Conservation (phyloP, 2,888 invertebrate genomes). For the Brenthis daphne region DNA sequence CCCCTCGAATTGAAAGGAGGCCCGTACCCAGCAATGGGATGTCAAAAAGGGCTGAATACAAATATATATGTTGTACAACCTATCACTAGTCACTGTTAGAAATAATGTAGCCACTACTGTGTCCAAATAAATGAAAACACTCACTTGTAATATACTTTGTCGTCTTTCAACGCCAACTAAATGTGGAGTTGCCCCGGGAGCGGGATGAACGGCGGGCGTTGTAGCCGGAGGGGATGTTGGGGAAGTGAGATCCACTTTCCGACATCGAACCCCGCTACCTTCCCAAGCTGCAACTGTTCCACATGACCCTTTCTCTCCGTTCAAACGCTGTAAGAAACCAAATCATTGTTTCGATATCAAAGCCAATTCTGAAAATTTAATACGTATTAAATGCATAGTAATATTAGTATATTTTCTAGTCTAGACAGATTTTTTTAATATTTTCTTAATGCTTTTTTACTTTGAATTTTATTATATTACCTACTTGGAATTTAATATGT, state of each 20-base stretch:
- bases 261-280: slow-evolving; percentile 83
- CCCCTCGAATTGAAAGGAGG: no score
- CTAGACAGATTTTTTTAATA: no score
- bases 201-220: slow-evolving; percentile 66
- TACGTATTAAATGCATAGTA: no score
- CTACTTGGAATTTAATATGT: no score
- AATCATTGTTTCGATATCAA: neutral
- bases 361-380: neutral
- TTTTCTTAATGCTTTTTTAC: no score
- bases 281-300: slow-evolving; percentile 86
- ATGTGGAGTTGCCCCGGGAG: slow-evolving; percentile 58
- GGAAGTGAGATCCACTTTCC: slow-evolving; percentile 79
- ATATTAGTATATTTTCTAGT: no score
- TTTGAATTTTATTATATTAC: no score
- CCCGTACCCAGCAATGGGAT: no score
- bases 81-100: no score
- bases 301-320: slow-evolving; percentile 85
- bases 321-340: slow-evolving; percentile 76
- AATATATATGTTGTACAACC: no score
- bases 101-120: neutral
- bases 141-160: slow-evolving; percentile 80
- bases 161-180: slow-evolving; percentile 70
- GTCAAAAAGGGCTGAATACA: no score
- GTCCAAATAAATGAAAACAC: neutral
- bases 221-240: slow-evolving; percentile 69